A percentile compares a stretch with the other conserved stretches of the same genome.
phyloP scores from a whole-genome alignment of 2,888 invertebrate species.

The Elmis aenea region DNA sequence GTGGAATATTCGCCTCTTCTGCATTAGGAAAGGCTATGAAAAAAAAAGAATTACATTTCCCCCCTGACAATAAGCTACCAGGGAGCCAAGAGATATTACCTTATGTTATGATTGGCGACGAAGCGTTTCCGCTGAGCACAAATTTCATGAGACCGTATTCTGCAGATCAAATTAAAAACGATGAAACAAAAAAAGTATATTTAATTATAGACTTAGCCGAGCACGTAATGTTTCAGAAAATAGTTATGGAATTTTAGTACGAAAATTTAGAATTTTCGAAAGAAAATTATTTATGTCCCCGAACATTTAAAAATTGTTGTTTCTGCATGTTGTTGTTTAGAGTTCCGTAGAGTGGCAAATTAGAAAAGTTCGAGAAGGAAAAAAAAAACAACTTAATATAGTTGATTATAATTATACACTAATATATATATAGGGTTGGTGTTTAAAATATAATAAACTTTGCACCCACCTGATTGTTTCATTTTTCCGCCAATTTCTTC shows the following conservation, averaged over 20 bases:
- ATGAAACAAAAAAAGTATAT: slow-evolving; percentile 3
- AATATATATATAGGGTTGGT: no score
- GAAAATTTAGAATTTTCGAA: slow-evolving; percentile 5
- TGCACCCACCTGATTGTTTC: no score
- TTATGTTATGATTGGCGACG: no score
- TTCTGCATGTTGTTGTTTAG: slow-evolving; percentile 3
- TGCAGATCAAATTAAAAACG: slow-evolving; percentile 1
- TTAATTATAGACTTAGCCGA: slow-evolving; percentile 12
- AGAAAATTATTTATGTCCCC: slow-evolving; percentile 1
- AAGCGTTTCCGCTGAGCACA: slow-evolving; percentile 12
- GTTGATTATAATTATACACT: no score
- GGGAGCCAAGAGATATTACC: slow-evolving; percentile 8
- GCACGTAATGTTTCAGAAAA: slow-evolving; percentile 7
- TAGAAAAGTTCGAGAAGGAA: no score
- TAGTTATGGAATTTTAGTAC: slow-evolving; percentile 5
- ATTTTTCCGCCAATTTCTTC: no score
- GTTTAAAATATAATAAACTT: no score
- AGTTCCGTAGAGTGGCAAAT: slow-evolving; percentile 2
- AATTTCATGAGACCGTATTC: slow-evolving; percentile 9
- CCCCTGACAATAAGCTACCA: slow-evolving; percentile 4
- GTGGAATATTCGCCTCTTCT: slow-evolving; percentile 3
- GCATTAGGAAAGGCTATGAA: slow-evolving; percentile 3
- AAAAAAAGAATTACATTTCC: slow-evolving; percentile 4
- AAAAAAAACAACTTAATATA: no score
- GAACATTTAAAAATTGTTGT: slow-evolving; percentile 4